Conservation (phyloP, 35 echinoderm and acorn worm genomes). For the Lytechinus variegatus region DNA sequence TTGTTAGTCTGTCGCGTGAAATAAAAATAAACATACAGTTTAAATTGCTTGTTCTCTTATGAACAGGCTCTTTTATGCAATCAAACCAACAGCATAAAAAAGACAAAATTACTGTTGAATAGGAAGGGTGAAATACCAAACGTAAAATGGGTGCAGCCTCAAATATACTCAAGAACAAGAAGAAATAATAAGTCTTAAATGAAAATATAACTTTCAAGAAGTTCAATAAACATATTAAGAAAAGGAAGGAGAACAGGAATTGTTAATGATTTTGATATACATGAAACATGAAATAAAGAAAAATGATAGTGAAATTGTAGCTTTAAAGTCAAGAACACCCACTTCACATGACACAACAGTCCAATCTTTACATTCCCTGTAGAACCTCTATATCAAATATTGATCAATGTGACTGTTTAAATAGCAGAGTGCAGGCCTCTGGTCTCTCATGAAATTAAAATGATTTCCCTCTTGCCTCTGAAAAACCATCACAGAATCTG, state of each 20-base stretch:
- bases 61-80: background rate
- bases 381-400: background rate
- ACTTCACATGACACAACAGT: background rate
- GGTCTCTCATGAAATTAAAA: background rate
- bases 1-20: background rate
- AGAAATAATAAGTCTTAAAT: no score
- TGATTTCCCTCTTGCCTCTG: background rate
- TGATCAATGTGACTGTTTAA: constrained; percentile 5
- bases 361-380: background rate
- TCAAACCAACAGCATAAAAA: no score
- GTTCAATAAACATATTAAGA: background rate
- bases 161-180: background rate
- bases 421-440: background rate
- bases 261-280: background rate
- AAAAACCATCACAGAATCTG: background rate
- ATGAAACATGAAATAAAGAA: background rate
- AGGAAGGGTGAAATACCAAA: no score
- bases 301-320: background rate
- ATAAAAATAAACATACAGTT: background rate
- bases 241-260: background rate
- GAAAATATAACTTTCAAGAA: background rate
- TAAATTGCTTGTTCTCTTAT: no score
- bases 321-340: constrained; percentile 11
- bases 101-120: no score
- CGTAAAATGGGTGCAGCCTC: background rate